Base-by-base conservation (phyloP, 2,797 vertebrate genomes). In the Naso thynnoides region DNA sequence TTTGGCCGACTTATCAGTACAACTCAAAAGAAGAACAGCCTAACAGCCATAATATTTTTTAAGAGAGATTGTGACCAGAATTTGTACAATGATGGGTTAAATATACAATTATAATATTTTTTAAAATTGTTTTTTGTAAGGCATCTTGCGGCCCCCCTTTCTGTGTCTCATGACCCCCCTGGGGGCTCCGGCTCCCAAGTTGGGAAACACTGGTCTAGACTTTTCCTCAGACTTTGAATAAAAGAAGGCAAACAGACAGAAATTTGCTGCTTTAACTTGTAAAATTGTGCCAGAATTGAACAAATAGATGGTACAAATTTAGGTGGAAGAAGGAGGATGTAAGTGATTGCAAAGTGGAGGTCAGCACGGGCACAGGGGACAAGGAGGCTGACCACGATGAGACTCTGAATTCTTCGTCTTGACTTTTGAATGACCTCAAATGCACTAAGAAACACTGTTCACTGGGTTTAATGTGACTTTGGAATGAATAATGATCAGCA, bases 371-470 rank as follows among this genome's bases (percentile, higher is more conserved):
- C 49, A 59, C 15, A 5, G 6, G 33, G 42, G 18, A 23, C 45
- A 41, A 1, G 36, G 24, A 53, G 21, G 38, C 6, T 63, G 19
- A 36, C 49, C 23, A 10, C n/a, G 13, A 6, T 41, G 0, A 26
- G 16, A n/a, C 38, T 52, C 21, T 8, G 24, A 15, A 19, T 33
- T 49, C 21, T 6, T 56, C 36, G 50, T 47, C 24, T 55, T 49
- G 19, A 56, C 8, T n/a, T n/a, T n/a, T 0, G 0, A 31, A 41
- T 23, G 8, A 64, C 14, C 19, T 8, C 29, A 31, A 23, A n/a
- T 24, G 7, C 47, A 21, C 45, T 15, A n/a, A 13, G 18, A 45
- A 26, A 27, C 24, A 50, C 8, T 80, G 53, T 67, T 66, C 38
- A 44, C 49, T 18, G 14, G 29, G 39, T 29, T 26, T 38, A 75